A percentile compares a stretch with the other conserved stretches of the same genome.
Conservation (phyloP, 2,888 invertebrate genomes). For the Augochlorella aurata region DNA sequence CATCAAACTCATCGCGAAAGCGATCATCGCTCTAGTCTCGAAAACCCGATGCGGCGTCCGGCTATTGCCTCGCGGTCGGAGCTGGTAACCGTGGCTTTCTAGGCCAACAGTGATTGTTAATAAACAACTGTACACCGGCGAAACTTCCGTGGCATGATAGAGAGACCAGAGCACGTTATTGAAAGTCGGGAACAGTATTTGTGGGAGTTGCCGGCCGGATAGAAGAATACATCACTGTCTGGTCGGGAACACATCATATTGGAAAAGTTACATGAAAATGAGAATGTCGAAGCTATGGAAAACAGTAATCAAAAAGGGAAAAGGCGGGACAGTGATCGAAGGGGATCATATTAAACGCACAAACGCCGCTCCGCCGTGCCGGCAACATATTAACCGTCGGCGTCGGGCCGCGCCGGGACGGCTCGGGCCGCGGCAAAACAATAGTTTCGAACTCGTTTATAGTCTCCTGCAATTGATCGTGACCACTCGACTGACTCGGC, state of each 20-base stretch:
- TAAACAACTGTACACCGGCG: constrained; percentile 1
- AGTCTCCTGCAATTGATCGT: not conserved
- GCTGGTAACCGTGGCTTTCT: not conserved
- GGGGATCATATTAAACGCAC: not conserved
- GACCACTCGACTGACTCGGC: not conserved
- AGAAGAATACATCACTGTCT: constrained; percentile 22
- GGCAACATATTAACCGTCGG: constrained; percentile 1
- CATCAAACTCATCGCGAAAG: not conserved
- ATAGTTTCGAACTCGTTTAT: not conserved
- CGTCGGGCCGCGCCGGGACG: not conserved
- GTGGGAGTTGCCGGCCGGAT: constrained; percentile 17
- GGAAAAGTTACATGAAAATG: constrained; percentile 26
- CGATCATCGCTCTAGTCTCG: not conserved
- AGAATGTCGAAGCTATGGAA: constrained; percentile 11
- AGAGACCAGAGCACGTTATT: not conserved
- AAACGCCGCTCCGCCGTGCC: not conserved
- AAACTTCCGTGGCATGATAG: constrained; percentile 6
- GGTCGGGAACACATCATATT: constrained; percentile 17
- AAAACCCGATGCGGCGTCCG: not conserved
- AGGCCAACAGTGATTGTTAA: constrained; percentile 17
- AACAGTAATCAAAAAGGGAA: constrained; percentile 14
- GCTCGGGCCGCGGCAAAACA: not conserved
- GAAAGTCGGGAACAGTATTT: constrained; percentile 23
- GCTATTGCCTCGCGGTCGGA: not conserved
- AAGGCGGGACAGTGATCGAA: not conserved